Evolutionary conservation across 2,113 vertebrate species (phyloP).

Genomic region (Vidua chalybeata): DNA sequence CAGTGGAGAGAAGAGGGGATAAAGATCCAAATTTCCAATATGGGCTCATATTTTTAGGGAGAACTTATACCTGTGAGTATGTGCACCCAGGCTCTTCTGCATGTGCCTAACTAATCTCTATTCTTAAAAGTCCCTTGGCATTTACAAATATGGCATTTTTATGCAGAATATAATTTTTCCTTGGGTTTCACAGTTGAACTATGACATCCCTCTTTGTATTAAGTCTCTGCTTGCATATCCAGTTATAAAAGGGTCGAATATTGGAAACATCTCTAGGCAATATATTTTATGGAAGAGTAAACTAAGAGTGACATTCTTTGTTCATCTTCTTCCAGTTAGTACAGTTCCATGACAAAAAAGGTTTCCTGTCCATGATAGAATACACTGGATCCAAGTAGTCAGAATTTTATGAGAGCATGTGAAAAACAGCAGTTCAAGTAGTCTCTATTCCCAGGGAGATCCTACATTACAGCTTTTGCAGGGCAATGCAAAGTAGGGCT

Average conservation of each 20-base stretch:
- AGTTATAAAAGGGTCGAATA: not conserved
- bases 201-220: not conserved
- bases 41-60: not conserved
- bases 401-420: not conserved
- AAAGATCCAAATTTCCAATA: not conserved
- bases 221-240: not conserved
- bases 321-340: not conserved
- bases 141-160: not conserved
- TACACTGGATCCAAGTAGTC: not conserved
- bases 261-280: not conserved
- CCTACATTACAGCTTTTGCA: not conserved
- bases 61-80: not conserved
- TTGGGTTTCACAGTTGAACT: not conserved
- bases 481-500: not conserved
- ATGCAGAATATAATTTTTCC: not conserved
- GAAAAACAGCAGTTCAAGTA: not conserved
- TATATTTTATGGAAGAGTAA: not conserved
- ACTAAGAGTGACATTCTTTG: not conserved
- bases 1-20: not conserved
- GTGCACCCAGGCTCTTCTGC: not conserved
- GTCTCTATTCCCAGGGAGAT: not conserved
- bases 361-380: not conserved
- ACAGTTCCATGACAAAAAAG: not conserved
- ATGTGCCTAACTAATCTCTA: not conserved
- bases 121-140: not conserved